Evolutionary conservation across 2,888 invertebrate genomes (phyloP), one percentile per base, ranked within the genome.

Genomic region (Hyposoter dolosus): DNA sequence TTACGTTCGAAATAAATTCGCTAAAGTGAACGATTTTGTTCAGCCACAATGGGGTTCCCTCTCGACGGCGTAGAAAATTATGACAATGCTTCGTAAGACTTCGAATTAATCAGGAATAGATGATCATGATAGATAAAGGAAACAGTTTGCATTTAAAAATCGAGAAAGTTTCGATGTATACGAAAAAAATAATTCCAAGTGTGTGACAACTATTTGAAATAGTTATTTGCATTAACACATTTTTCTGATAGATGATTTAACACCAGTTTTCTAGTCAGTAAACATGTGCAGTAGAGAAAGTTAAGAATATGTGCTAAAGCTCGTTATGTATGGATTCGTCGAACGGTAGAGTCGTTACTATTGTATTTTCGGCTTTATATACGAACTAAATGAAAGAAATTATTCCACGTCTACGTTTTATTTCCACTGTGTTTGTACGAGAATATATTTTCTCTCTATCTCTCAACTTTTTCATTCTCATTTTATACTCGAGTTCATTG

Each of bases 221-320:
- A 5, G 50, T 32, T 32, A 76, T 47, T 47, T 17, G n/a, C n/a
- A 23, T 53, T 28, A 3, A 40, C 7, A 65, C 40, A 74, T 75
- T 68, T 32, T 75, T 35, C 43, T 6, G 35, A 40, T 35, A 45
- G 68, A n/a, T 47, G 56, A 69, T 71, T 80, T 12, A 71, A 78
- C 32, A 12, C 75, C 7, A 23, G 40, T 81, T 81, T 66, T 71
- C 56, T 15, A 47, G 40, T 28, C 66, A 60, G 77, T 32, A 50
- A 77, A 68, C 35, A 35, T 32, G 40, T 19, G 23, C 53, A 47
- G 81, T 32, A 32, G 80, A 82, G 84, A 84, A 84, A 84, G 81
- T 77, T 56, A 32, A 65, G 75, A 68, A 78, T 65, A 60, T 32
- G 53, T 12, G 77, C 43, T 66, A 47, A 68, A 81, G 45, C 53